Percentiles rank a stretch among this genome's conserved stretches.
Conservation (phyloP, 2,888 invertebrate species). For the Drosophila aldrichi region DNA sequence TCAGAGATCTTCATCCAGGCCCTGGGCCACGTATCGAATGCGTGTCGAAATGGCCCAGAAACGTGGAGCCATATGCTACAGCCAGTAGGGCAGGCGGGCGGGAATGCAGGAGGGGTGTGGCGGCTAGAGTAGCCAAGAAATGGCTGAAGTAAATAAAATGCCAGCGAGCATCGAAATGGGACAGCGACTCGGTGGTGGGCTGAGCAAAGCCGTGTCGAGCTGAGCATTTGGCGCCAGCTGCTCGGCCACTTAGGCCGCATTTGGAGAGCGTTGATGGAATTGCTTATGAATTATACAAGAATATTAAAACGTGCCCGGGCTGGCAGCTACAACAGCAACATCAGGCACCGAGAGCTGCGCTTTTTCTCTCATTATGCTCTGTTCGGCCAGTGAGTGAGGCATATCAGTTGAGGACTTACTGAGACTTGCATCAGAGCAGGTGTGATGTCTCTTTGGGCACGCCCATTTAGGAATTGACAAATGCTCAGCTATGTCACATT, state of each 20-base stretch:
- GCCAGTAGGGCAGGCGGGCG: background rate
- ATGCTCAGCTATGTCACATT: too few species aligned
- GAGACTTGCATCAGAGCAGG: background rate
- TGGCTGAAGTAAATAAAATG: conserved; percentile 73
- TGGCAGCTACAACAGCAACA: conserved; percentile 41
- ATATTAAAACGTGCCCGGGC: conserved; percentile 76
- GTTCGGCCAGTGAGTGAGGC: background rate
- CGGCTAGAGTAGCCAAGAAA: conserved; percentile 39
- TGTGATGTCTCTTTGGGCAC: too few species aligned
- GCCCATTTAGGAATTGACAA: background rate
- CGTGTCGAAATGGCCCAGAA: conserved; percentile 49
- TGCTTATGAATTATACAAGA: conserved; percentile 85
- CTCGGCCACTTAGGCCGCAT: conserved; percentile 84
- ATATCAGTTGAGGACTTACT: background rate
- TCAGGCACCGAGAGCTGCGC: conserved; percentile 11
- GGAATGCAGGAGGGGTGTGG: too few species aligned
- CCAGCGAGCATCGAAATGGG: background rate
- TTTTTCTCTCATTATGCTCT: conserved; percentile 8
- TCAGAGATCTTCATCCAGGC: conserved; percentile 65
- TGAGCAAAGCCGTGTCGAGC: background rate
- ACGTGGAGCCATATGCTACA: conserved; percentile 68
- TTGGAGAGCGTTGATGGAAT: conserved; percentile 83
- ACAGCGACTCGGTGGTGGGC: background rate
- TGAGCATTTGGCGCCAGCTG: conserved; percentile 83
- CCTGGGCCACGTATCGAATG: conserved; percentile 44